Base-by-base conservation (phyloP, 2,113 vertebrate genomes). In the Myodes glareolus region DNA sequence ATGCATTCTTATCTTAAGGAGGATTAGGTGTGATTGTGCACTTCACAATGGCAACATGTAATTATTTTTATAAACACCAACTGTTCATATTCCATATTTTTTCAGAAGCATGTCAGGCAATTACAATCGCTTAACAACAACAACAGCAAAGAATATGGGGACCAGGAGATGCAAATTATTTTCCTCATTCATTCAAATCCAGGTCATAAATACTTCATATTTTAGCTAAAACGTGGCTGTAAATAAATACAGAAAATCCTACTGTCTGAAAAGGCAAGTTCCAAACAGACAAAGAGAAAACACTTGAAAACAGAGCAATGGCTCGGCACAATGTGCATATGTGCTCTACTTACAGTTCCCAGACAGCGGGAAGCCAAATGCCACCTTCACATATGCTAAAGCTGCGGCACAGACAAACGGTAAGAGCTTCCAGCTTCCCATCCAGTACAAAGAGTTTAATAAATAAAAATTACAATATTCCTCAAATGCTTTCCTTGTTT, bases 141-240 rank as follows among this genome's bases (percentile, higher is more conserved):
- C 58, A 96, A 96, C 47, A 96, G 58, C 58, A 96, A 21, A 92
- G 55, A 67, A n/a, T 31, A 42, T 29, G 17, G 45, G 36, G 90
- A 16, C 25, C 17, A 82, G 45, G 58, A 82, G n/a, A 94, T 70
- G 63, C 19, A 88, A 86, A 91, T 92, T 93, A 17, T 95, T 97
- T 92, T 77, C 50, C 52, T 92, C 0, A 63, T 45, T 92, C 90
- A 5, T 31, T 77, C 45, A 96, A 96, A 97, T 42, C 4, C 45
- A 86, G 29, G 81, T 97, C 95, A 95, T 36, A 92, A 84, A 87
- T 94, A 45, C 55, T 88, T 29, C 8, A 0, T 65, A 76, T 91
- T 96, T 97, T 52, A 97, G 45, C 11, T 96, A 95, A 97, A 97
- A 92, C 70, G 0, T 77, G 88, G 67, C 80, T 33, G 72, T 50